Base-by-base conservation (phyloP, 2,113 vertebrate species). In the Myrmecobius fasciatus region DNA sequence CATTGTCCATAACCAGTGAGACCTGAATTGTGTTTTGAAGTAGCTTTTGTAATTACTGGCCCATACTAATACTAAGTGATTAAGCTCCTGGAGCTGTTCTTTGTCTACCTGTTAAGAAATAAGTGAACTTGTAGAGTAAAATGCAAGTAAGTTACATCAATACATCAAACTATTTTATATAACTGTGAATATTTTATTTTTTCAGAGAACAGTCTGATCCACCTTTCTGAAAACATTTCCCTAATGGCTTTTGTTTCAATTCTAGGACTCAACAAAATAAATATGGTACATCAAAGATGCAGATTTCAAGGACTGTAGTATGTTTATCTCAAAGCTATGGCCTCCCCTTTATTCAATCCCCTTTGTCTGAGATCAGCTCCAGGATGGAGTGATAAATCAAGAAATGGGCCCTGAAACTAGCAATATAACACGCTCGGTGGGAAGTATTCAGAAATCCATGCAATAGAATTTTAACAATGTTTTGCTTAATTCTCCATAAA, bases 401-500 rank as follows among this genome's bases (percentile, higher is more conserved):
- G 25, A 94, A 93, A 67, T 20, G n/a, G 22, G n/a, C 89, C 10
- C 1, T 93, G 97, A 98, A 95, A 95, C 47, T 53, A 94, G 91
- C 95, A 88, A 95, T 91, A 96, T 88, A 20, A 92, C 46, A 95
- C 46, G 67, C 93, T 92, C 91, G 52, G 20, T 25, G 56, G 53
- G 36, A 96, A 89, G 43, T 90, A 89, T 48, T 12, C n/a, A 51
- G 83, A 96, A 90, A 47, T 7, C n/a, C 52, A 91, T 52, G 75
- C 92, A 92, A 89, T 95, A 28, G 93, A 94, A 14, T 95, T 47
- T n/a, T 96, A 91, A 94, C 56, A 89, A 31, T 95, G 75, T 8
- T 93, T 96, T 92, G 90, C 12, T 91, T 95, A 91, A 95, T 95
- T 96, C 97, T 53, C 88, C 92, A 31, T 49, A 92, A 96, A 91